These are phyloP conservation scores for Strix occidentalis DNA, from an alignment of 2,797 vertebrate genomes.

Conservation along the genomic window DNA sequence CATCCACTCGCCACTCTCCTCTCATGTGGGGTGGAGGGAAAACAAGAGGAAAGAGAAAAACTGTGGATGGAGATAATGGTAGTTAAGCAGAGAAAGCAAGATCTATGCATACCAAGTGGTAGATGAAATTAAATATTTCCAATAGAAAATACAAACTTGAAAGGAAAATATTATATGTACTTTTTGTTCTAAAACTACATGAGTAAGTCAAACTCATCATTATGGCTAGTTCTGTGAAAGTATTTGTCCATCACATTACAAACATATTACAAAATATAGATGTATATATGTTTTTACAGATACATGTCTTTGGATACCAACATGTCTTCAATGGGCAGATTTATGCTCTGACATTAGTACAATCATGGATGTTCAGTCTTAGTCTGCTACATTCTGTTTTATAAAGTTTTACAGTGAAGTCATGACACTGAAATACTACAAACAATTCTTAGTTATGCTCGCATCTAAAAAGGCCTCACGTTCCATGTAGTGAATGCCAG, in stretches of 20 bases:
- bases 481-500: not conserved
- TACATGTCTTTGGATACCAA: not conserved
- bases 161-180: not conserved
- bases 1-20: accelerated
- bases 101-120: not conserved
- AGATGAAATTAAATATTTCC: not conserved
- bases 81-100: not conserved
- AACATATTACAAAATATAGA: not conserved
- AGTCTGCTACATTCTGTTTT: not conserved
- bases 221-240: not conserved
- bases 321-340: not conserved
- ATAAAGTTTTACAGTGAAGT: not conserved
- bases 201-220: not conserved
- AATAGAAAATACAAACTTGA: not conserved
- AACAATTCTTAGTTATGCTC: not conserved
- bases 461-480: not conserved
- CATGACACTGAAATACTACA: not conserved
- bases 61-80: not conserved
- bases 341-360: not conserved
- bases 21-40: not conserved
- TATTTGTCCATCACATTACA: not conserved
- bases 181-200: not conserved
- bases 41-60: not conserved
- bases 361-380: not conserved
- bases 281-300: not conserved